A percentile compares a stretch with the other conserved stretches of the same genome.
phyloP scores from a whole-genome alignment of 2,113 vertebrate genomes.

The Arvicanthis niloticus region DNA sequence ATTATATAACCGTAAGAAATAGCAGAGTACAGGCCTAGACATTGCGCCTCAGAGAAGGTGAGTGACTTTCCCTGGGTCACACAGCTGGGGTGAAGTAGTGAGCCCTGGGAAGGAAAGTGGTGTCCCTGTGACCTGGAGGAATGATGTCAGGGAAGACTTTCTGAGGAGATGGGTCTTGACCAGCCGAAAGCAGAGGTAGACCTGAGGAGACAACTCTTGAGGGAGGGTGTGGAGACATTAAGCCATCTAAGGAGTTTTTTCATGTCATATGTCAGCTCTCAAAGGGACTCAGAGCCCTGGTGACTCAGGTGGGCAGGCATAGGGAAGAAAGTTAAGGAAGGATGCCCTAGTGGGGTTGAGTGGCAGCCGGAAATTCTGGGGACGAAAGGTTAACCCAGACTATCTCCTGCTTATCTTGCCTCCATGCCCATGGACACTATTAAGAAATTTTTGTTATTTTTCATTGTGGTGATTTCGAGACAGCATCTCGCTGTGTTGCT shows the following conservation, averaged over 20 bases:
- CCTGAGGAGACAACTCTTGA: background rate
- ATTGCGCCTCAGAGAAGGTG: background rate
- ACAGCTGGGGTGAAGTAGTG: background rate
- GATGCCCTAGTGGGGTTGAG: background rate
- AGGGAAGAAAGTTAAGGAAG: background rate
- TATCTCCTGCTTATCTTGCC: background rate
- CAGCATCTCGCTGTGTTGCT: background rate
- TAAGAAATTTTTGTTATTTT: background rate
- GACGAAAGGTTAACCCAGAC: background rate
- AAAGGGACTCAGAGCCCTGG: background rate
- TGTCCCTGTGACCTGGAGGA: background rate
- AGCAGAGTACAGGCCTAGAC: background rate
- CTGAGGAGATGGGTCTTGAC: background rate
- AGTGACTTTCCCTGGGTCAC: background rate
- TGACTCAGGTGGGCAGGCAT: background rate
- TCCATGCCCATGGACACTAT: no score
- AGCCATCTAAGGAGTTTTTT: background rate
- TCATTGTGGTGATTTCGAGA: background rate
- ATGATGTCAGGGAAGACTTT: background rate
- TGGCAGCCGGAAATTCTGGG: background rate
- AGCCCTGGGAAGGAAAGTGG: background rate
- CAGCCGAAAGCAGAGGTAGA: background rate
- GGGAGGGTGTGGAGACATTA: background rate
- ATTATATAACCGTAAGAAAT: background rate
- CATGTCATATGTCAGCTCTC: background rate